Percentiles rank a stretch among this genome's conserved stretches.
phyloP scores from a whole-genome alignment of 1,140 invertebrate species.

The Zophobas morio region DNA sequence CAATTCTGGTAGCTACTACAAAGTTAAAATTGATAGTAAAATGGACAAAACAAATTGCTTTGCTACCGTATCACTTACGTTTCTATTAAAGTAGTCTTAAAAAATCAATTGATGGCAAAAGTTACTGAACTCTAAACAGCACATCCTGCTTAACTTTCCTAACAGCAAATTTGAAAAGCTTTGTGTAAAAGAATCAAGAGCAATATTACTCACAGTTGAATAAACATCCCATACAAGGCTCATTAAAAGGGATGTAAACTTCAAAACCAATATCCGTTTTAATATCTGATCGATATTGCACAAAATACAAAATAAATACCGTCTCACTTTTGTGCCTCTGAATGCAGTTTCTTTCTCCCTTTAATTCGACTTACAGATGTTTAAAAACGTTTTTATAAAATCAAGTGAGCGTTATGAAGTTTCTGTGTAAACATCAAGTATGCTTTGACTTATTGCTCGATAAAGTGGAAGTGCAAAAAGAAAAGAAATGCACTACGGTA shows the following conservation, averaged over 20 bases:
- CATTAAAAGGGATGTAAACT: slow-evolving; percentile 50
- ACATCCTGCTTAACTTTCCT: slow-evolving; percentile 44
- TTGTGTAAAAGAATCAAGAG: slow-evolving; percentile 50
- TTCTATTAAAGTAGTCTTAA: too few species aligned
- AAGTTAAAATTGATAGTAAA: not conserved
- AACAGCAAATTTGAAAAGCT: slow-evolving; percentile 30
- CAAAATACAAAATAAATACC: slow-evolving; percentile 46
- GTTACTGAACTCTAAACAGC: slow-evolving; percentile 22
- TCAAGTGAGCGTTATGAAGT: slow-evolving; percentile 49
- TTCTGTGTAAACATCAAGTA: slow-evolving; percentile 47
- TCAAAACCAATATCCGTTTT: slow-evolving; percentile 46
- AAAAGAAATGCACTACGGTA: slow-evolving; percentile 20
- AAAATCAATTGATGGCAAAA: not conserved
- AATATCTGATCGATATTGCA: slow-evolving; percentile 47
- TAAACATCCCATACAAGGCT: slow-evolving; percentile 43
- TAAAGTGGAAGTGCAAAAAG: slow-evolving; percentile 46
- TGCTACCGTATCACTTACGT: too few species aligned
- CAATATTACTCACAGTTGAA: slow-evolving; percentile 46
- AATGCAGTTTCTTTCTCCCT: slow-evolving; percentile 11
- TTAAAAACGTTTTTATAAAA: slow-evolving; percentile 43
- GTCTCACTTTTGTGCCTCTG: slow-evolving; percentile 20
- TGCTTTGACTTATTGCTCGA: slow-evolving; percentile 44
- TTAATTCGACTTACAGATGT: slow-evolving; percentile 45
- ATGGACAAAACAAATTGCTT: too few species aligned
- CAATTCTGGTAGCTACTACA: not conserved